phyloP scores from a whole-genome alignment of 2,797 vertebrate species.

The Platalea minor region DNA sequence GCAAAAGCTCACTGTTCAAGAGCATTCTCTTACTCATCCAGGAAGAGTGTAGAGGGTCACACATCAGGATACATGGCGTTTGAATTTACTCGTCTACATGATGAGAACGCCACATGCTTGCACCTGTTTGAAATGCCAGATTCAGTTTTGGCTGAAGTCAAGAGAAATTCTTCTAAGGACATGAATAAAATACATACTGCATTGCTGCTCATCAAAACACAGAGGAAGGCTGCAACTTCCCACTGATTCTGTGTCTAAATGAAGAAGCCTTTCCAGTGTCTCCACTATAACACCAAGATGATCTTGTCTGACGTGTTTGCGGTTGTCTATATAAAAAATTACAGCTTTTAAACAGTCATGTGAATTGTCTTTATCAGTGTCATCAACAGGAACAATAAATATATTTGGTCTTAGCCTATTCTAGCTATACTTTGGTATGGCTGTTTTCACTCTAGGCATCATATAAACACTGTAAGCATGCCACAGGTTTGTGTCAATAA shows the following conservation, averaged over 20 bases:
- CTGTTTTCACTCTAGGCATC: neutral
- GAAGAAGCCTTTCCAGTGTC: neutral
- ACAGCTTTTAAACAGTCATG: neutral
- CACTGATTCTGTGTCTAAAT: rapidly evolving
- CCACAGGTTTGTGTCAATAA: neutral
- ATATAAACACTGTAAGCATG: neutral
- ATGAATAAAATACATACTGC: neutral
- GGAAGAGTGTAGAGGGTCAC: neutral
- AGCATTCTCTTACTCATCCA: rapidly evolving
- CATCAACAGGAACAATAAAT: neutral
- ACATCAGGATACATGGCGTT: rapidly evolving
- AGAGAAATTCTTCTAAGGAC: neutral
- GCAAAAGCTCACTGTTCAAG: neutral
- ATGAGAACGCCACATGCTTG: neutral
- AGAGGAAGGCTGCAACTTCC: neutral
- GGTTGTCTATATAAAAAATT: rapidly evolving
- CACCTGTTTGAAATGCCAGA: neutral
- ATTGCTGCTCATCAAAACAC: neutral
- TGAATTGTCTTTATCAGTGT: neutral
- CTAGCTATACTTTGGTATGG: neutral
- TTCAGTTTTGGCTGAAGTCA: neutral
- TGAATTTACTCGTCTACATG: neutral
- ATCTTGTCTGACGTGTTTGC: rapidly evolving
- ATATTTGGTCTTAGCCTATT: neutral
- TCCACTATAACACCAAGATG: neutral